Evolutionary conservation across 2,113 vertebrate genomes (phyloP).

Genomic region (Ailurus styani): DNA sequence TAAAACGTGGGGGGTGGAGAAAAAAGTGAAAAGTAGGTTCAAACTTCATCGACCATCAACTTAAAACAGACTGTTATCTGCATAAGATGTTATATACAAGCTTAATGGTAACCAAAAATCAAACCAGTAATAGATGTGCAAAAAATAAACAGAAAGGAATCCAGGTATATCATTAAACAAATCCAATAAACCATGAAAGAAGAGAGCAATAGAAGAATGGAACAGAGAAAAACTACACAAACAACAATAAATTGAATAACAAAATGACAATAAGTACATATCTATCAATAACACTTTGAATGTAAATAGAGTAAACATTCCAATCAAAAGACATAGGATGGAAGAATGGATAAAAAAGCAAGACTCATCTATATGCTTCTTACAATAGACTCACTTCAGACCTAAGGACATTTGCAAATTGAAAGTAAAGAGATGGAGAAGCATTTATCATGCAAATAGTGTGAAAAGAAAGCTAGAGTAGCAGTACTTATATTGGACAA

Average conservation of each 20-base stretch:
- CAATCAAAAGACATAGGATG: not conserved
- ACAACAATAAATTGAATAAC: not conserved
- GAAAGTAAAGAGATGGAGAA: not conserved
- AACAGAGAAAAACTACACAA: not conserved
- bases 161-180: not conserved
- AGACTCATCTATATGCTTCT: not conserved
- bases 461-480: not conserved
- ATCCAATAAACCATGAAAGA: not conserved
- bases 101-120: not conserved
- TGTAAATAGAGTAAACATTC: not conserved
- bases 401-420: not conserved
- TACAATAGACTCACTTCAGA: not conserved
- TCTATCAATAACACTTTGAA: not conserved
- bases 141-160: not conserved
- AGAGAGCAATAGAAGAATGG: not conserved
- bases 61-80: not conserved
- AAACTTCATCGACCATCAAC: not conserved
- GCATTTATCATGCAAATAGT: not conserved
- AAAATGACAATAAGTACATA: not conserved
- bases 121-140: not conserved
- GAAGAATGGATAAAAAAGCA: not conserved
- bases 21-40: not conserved
- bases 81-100: not conserved
- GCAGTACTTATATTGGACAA: not conserved
- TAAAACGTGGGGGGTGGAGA: not conserved